Base-by-base conservation (phyloP, 2,113 vertebrate species). In the Etheostoma cragini region DNA sequence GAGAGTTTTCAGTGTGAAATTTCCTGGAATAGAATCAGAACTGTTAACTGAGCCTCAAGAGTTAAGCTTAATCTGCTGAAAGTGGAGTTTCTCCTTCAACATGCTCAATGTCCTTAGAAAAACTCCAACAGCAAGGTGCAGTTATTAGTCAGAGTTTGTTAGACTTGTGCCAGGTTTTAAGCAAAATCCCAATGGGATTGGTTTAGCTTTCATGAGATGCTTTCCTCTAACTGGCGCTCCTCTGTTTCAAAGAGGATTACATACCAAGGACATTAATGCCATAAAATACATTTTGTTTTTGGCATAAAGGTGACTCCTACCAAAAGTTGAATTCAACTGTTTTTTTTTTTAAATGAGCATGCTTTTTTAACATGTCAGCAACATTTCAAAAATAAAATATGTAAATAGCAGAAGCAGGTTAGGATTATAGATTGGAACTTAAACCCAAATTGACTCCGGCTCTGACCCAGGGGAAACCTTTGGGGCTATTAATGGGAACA, bases 201-300 rank as follows among this genome's bases (percentile, higher is more conserved):
- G 88, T 53, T 89, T 86, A 76, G 82, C 79, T 89, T 91, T 87
- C 65, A 81, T 80, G 73, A 84, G 67, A 89, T 75, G 80, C 69
- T 77, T 80, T 74, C 5, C 77, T 77, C 58, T 85, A 71, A 67
- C 61, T 90, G 85, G 75, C 69, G 60, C 74, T 87, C 65, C 50
- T 80, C 69, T 75, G 72, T 89, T 91, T 91, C 76, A 90, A 89
- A 92, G 84, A 90, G 84, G 87, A 93, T 93, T 93, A 91, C 76
- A 87, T 71, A 60, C 63, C 78, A 89, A 90, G 85, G 84, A 88
- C 68, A 85, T 80, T 89, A 88, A 87, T 85, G 73, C 80, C 61
- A 78, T 77, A 84, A 78, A 89, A 73, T 84, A 69, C 47, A 30
- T 67, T 35, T 71, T 38, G 8, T 54, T 66, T 90, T 81, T 85